Conservation (phyloP, 1,140 invertebrate species). For the Tribolium castaneum region DNA sequence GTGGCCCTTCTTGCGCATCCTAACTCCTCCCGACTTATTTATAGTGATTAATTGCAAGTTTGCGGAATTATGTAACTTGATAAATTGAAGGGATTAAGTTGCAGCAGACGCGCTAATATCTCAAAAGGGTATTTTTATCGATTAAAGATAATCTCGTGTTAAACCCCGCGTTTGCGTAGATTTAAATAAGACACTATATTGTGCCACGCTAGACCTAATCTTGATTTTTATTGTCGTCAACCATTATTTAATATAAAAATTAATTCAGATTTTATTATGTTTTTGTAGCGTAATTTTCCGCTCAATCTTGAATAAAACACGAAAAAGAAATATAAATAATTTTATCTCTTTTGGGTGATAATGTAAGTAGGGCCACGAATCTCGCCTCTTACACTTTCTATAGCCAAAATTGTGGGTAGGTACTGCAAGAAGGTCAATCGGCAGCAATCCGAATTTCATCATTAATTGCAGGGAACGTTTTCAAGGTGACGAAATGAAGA, state of each 20-base stretch:
- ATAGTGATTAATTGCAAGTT: conserved; percentile 3
- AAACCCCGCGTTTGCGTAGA: conserved; percentile 6
- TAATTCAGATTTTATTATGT: conserved; percentile 12
- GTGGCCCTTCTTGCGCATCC: conserved; percentile 4
- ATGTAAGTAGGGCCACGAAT: conserved; percentile 3
- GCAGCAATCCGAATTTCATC: conserved; percentile 26
- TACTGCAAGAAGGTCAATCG: conserved; percentile 13
- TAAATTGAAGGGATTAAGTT: conserved; percentile 17
- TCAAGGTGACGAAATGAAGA: conserved; percentile 23
- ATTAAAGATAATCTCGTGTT: not conserved
- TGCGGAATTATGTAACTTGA: conserved; percentile 13
- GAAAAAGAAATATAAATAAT: not conserved
- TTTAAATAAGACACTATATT: not conserved
- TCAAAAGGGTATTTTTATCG: conserved; percentile 7
- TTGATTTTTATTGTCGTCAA: not conserved
- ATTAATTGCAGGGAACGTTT: conserved; percentile 26
- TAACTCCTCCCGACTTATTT: not conserved
- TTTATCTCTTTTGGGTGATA: conserved; percentile 6
- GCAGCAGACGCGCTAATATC: not conserved
- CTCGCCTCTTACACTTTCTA: not conserved
- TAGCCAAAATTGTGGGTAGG: not conserved
- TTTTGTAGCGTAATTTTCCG: conserved; percentile 13
- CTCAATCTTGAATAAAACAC: not conserved
- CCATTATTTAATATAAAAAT: conserved; percentile 15
- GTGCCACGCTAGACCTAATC: not conserved